Percentiles rank a stretch among this genome's conserved stretches.
Conservation (phyloP, 1,140 invertebrate species). For the Pteromalus puparum region DNA sequence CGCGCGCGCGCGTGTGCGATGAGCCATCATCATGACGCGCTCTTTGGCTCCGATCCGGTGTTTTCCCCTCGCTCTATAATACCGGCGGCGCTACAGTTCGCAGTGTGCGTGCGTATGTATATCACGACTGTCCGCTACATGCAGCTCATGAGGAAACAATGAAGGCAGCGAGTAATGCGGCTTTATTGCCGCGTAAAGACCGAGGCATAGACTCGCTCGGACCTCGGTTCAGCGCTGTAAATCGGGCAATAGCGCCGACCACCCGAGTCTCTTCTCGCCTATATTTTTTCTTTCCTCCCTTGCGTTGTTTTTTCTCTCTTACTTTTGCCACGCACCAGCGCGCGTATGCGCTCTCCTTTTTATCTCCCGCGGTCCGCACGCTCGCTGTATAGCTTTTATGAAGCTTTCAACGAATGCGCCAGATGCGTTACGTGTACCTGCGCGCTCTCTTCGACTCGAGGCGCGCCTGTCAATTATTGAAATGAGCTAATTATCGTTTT, state of each 20-base stretch:
- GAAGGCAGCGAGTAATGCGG: constrained; percentile 53
- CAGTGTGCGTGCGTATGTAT: constrained; percentile 27
- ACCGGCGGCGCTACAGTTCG: background rate
- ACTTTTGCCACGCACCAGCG: constrained; percentile 6
- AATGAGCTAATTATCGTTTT: constrained; percentile 75
- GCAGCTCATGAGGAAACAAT: constrained; percentile 65
- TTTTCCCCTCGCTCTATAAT: background rate
- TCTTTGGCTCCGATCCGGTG: constrained; percentile 14
- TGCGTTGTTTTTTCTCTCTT: background rate
- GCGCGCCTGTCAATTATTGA: constrained; percentile 73
- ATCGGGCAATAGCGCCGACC: constrained; percentile 29
- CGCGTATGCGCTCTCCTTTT: constrained; percentile 24
- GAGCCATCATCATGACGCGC: constrained; percentile 23
- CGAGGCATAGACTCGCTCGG: constrained; percentile 46
- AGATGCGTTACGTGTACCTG: constrained; percentile 66
- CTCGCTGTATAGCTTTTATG: constrained; percentile 38
- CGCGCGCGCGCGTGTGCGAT: constrained; percentile 42
- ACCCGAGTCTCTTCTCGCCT: constrained; percentile 31
- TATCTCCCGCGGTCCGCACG: constrained; percentile 30
- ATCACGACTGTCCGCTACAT: constrained; percentile 57
- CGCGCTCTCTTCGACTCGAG: constrained; percentile 40
- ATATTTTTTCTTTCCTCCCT: constrained; percentile 39
- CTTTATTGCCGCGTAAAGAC: constrained; percentile 72
- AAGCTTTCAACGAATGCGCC: constrained; percentile 59
- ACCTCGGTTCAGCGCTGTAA: constrained; percentile 16